Evolutionary conservation across 30 jellyfish, hydroid and myxozoan genomes (phyloP).

Genomic region (Phacellophora camtschatica): DNA sequence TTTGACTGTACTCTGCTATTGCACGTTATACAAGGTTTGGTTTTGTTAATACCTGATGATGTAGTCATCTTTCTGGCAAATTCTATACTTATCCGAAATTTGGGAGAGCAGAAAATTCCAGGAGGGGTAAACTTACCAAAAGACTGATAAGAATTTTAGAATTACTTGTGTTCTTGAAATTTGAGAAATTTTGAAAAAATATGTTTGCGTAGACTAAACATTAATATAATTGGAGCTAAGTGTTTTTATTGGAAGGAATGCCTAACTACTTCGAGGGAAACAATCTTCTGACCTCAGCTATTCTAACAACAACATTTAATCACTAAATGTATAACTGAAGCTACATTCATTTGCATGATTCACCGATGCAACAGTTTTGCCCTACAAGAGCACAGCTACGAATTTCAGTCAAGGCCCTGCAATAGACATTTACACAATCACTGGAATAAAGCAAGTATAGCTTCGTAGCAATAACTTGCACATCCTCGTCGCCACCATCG

Average conservation of each 20-base stretch:
- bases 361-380: neutral
- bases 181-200: no score
- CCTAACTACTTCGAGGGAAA: neutral
- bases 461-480: neutral
- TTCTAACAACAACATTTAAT: neutral
- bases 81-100: no score
- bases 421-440: neutral
- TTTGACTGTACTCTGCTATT: neutral
- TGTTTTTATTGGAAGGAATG: neutral
- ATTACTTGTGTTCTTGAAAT: no score
- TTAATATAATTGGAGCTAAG: neutral
- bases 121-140: no score
- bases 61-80: neutral
- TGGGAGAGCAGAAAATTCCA: no score
- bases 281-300: constrained; percentile 1
- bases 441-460: neutral
- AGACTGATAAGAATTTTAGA: no score
- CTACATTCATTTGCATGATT: neutral
- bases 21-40: neutral
- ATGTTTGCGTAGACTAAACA: neutral
- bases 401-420: constrained; percentile 5
- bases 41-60: neutral
- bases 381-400: neutral
- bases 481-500: neutral
- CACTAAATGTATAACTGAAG: neutral